Evolutionary conservation across 2,888 invertebrate genomes (phyloP).

Genomic region (Harpalus rufipes): DNA sequence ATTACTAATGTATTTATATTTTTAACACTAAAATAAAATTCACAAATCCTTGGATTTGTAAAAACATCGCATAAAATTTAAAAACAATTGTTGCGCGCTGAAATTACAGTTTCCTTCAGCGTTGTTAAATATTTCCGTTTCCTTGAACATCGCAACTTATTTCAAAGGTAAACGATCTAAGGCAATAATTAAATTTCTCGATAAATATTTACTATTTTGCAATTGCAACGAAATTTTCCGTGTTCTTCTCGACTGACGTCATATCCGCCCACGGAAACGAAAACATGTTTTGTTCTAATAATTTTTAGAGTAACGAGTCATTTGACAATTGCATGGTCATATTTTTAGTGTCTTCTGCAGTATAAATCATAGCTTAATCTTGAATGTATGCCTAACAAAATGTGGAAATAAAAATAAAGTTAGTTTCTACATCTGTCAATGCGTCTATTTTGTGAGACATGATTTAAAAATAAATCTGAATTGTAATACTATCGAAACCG

Average conservation of each 20-base stretch:
- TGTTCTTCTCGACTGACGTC: constrained; percentile 51
- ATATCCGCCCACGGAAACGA: constrained; percentile 45
- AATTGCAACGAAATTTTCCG: constrained; percentile 40
- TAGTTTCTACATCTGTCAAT: constrained; percentile 44
- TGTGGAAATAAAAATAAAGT: constrained; percentile 28
- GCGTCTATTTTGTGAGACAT: constrained; percentile 23
- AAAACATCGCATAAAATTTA: constrained; percentile 6
- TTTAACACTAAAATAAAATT: constrained; percentile 42
- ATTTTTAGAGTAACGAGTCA: constrained; percentile 14
- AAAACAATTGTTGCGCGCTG: background rate
- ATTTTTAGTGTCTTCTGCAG: constrained; percentile 1
- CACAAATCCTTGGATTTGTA: constrained; percentile 12
- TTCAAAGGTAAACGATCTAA: constrained; percentile 8
- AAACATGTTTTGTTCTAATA: constrained; percentile 62
- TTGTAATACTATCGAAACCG: constrained; percentile 26
- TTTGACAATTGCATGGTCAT: constrained; percentile 20
- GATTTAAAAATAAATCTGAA: constrained; percentile 29
- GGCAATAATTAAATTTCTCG: constrained; percentile 33
- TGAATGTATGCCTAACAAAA: background rate
- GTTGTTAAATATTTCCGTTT: constrained; percentile 18
- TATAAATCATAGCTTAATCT: constrained; percentile 2
- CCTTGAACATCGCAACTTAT: background rate
- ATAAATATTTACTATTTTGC: constrained; percentile 34
- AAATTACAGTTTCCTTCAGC: constrained; percentile 12
- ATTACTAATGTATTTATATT: constrained; percentile 48